Conservation (phyloP, 2,797 vertebrate genomes). For the Rhodeus uyekii region DNA sequence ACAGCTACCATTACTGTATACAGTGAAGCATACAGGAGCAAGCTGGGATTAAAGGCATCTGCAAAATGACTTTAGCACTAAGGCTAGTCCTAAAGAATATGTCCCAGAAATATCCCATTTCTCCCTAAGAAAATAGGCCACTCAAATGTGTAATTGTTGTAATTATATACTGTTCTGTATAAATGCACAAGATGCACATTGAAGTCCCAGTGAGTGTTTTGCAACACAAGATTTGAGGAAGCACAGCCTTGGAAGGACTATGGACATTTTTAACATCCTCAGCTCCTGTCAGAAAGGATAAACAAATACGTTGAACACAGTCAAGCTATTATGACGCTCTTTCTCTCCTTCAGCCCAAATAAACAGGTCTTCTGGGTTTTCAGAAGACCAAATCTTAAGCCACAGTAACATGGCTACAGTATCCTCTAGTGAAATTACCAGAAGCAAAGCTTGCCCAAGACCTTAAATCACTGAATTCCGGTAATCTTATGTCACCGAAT, state of each 20-base stretch:
- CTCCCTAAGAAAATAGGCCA: too few species aligned
- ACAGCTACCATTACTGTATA: not conserved
- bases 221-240: not conserved
- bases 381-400: slow-evolving; percentile 46
- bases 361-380: slow-evolving; percentile 61
- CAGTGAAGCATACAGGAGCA: not conserved
- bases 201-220: not conserved
- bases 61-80: not conserved
- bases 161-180: not conserved
- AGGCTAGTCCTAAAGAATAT: not conserved
- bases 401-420: slow-evolving; percentile 62
- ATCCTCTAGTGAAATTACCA: slow-evolving; percentile 60
- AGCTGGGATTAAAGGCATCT: not conserved
- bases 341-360: slow-evolving; percentile 68
- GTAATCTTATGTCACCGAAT: slow-evolving; percentile 14
- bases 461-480: slow-evolving; percentile 10
- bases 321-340: not conserved
- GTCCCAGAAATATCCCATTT: not conserved
- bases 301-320: slow-evolving; percentile 54
- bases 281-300: slow-evolving; percentile 56
- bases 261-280: slow-evolving; percentile 37
- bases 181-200: not conserved
- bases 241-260: too few species aligned
- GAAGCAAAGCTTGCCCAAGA: slow-evolving; percentile 38
- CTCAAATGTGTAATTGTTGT: not conserved